A percentile compares a stretch with the other conserved stretches of the same genome.
These are phyloP conservation scores for Anolis apletophallus DNA, from an alignment of 2,797 vertebrate species.

Conservation along the genomic window DNA sequence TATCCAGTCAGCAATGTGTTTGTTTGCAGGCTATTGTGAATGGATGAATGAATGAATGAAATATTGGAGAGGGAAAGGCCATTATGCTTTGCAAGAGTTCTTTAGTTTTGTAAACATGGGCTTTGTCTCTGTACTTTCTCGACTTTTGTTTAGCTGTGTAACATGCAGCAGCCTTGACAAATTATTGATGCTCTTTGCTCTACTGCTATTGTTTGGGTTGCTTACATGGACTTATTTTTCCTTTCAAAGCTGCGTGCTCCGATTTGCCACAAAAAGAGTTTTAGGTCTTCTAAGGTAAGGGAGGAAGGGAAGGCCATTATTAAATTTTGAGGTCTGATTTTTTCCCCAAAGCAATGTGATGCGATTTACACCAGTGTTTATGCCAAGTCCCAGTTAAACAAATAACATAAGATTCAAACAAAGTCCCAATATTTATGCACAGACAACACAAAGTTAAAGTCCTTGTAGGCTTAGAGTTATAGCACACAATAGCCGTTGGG, in stretches of 20 bases:
- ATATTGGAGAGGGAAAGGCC: conserved; percentile 49
- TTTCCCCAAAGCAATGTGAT: neutral
- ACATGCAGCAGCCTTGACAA: conserved; percentile 37
- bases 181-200: conserved; percentile 51
- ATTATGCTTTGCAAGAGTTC: conserved; percentile 48
- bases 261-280: neutral
- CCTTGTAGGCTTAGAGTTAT: too few species aligned
- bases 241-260: neutral
- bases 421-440: too few species aligned
- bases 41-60: conserved; percentile 21
- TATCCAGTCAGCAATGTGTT: conserved; percentile 40
- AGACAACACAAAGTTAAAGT: too few species aligned
- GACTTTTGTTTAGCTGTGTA: conserved; percentile 46
- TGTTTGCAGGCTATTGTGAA: conserved; percentile 42
- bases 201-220: conserved; percentile 38
- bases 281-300: neutral
- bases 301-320: conserved; percentile 6
- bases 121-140: conserved; percentile 61
- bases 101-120: conserved; percentile 33
- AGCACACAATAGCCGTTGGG: too few species aligned
- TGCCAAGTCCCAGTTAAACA: too few species aligned
- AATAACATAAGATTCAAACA: too few species aligned
- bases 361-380: too few species aligned
- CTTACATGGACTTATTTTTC: conserved; percentile 13
- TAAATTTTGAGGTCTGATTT: neutral